These are phyloP conservation scores for Hyperoplus immaculatus DNA, from an alignment of 2,797 vertebrate species.

Conservation along the genomic window DNA sequence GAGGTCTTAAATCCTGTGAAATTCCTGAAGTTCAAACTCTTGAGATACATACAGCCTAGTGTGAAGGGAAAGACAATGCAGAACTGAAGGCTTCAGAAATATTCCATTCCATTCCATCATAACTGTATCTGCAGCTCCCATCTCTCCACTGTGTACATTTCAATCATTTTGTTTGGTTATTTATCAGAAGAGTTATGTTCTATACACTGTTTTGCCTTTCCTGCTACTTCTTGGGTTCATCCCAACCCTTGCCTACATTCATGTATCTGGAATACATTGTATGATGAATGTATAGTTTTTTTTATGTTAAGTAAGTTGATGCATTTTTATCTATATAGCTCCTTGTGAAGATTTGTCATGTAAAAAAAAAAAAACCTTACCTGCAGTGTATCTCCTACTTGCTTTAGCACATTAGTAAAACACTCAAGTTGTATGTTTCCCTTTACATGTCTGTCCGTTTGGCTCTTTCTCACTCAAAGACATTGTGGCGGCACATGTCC, in stretches of 20 bases:
- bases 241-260: not conserved
- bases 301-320: too few species aligned
- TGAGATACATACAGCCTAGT: slow-evolving; percentile 14
- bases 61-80: not conserved
- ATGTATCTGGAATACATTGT: not conserved
- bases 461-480: slow-evolving; percentile 26
- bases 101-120: not conserved
- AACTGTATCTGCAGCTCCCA: not conserved
- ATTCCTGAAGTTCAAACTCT: slow-evolving; percentile 29
- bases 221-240: not conserved
- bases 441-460: slow-evolving; percentile 16
- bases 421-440: not conserved
- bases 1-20: slow-evolving; percentile 19
- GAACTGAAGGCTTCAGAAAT: slow-evolving; percentile 20
- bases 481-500: slow-evolving; percentile 28
- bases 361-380: not conserved
- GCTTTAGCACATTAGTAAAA: not conserved
- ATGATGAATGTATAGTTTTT: too few species aligned
- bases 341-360: not conserved
- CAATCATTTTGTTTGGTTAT: not conserved
- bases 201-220: not conserved
- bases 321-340: too few species aligned
- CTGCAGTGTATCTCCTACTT: not conserved
- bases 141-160: not conserved
- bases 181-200: not conserved